Percentiles rank a stretch among this genome's conserved stretches.
Evolutionary conservation across 2,888 invertebrate genomes (phyloP).

Genomic region (Deilephila porcellus): DNA sequence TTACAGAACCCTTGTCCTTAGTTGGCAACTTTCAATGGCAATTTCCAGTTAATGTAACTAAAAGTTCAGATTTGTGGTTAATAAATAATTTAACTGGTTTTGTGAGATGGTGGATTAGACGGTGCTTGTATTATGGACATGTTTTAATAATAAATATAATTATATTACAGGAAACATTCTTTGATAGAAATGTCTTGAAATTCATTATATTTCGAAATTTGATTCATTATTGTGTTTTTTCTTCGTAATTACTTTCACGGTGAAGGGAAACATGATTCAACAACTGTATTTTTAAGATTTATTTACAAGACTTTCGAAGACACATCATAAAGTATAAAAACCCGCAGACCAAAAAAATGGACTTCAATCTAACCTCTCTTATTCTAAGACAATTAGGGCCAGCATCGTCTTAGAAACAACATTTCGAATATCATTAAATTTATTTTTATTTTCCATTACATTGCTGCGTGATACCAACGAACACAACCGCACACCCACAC

Average conservation of each 20-base stretch:
- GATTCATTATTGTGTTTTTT: no score
- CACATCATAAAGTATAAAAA: not conserved
- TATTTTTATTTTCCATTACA: not conserved
- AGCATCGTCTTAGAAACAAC: not conserved
- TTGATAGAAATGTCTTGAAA: no score
- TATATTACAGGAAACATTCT: no score
- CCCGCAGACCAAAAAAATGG: not conserved
- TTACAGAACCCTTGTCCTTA: conserved; percentile 48
- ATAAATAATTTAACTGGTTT: conserved; percentile 29
- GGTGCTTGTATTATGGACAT: not conserved
- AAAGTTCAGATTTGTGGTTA: conserved; percentile 29
- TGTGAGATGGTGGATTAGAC: not conserved
- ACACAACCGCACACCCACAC: not conserved
- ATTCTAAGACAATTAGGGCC: not conserved
- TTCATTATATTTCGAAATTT: no score
- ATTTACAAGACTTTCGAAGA: no score
- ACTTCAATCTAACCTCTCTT: not conserved
- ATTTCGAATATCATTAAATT: no score
- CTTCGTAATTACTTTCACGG: no score
- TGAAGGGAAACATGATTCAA: no score
- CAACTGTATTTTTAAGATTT: no score
- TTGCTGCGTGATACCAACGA: not conserved
- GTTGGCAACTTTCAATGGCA: conserved; percentile 62
- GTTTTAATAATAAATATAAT: no score
- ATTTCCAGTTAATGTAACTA: conserved; percentile 50